phyloP scores from a whole-genome alignment of 2,888 invertebrate genomes.

The Unio delphinus region DNA sequence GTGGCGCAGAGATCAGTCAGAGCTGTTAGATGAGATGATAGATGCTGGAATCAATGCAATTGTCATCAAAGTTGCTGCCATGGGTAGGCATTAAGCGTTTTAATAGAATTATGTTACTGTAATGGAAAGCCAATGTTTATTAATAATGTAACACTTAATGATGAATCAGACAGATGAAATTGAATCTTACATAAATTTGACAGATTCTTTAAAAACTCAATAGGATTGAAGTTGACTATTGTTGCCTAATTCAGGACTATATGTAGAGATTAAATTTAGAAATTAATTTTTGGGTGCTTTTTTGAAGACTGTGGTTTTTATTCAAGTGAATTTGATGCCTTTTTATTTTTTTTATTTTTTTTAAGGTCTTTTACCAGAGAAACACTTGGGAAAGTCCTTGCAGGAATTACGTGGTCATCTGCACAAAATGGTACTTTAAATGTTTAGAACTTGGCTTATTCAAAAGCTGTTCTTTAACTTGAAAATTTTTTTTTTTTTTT shows the following conservation, averaged over 20 bases:
- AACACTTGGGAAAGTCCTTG: conserved; percentile 90
- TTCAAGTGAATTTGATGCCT: background rate
- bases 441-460: background rate
- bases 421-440: conserved; percentile 80
- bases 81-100: conserved; percentile 72
- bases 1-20: conserved; percentile 96
- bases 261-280: no score
- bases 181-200: background rate
- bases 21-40: conserved; percentile 97
- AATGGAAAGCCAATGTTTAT: background rate
- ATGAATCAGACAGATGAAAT: background rate
- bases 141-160: background rate
- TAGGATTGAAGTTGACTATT: no score
- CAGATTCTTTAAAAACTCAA: background rate
- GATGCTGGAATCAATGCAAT: conserved; percentile 92
- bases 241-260: no score
- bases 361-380: conserved; percentile 84
- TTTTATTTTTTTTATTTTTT: conserved; percentile 8
- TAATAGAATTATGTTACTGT: background rate
- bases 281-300: no score
- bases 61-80: conserved; percentile 96
- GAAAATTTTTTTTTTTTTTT: no score
- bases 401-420: conserved; percentile 90
- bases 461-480: background rate
- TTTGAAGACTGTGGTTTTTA: no score